Conservation (phyloP, 2,797 vertebrate species). For the Prunella strophiata region DNA sequence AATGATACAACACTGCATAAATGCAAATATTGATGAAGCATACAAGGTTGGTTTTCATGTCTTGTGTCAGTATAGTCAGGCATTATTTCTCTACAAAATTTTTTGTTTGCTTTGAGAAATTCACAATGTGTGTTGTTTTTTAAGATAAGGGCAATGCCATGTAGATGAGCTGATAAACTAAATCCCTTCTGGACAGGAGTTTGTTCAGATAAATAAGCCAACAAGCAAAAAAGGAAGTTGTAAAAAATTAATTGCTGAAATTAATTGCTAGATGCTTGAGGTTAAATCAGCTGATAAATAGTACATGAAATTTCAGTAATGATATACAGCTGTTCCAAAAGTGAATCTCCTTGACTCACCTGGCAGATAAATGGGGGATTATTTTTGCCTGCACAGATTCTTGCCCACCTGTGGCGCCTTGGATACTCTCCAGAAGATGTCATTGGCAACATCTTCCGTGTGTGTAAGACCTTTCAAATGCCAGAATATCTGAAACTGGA, state of each 20-base stretch:
- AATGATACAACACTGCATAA: slow-evolving; percentile 93
- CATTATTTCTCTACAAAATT: background rate
- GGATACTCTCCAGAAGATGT: slow-evolving; percentile 97
- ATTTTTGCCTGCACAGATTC: slow-evolving; percentile 77
- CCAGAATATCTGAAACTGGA: slow-evolving; percentile 95
- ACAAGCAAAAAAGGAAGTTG: background rate
- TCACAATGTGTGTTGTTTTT: background rate
- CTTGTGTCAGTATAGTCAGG: background rate
- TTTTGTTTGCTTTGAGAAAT: background rate
- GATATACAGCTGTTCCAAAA: background rate
- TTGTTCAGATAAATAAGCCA: background rate
- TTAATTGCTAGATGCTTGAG: background rate
- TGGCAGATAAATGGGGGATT: background rate
- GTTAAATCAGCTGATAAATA: background rate
- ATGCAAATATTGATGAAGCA: slow-evolving; percentile 87
- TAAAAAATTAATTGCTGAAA: background rate
- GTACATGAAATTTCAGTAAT: background rate
- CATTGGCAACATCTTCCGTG: slow-evolving; percentile 95
- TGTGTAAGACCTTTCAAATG: slow-evolving; percentile 97
- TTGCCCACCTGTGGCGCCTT: slow-evolving; percentile 93
- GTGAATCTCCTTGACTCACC: background rate
- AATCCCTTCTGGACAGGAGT: background rate
- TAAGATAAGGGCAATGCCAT: background rate
- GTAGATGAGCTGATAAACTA: background rate
- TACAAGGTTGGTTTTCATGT: slow-evolving; percentile 82